A percentile compares a stretch with the other conserved stretches of the same genome.
Conservation (phyloP, 2,888 invertebrate species). For the Eilema sororculum region DNA sequence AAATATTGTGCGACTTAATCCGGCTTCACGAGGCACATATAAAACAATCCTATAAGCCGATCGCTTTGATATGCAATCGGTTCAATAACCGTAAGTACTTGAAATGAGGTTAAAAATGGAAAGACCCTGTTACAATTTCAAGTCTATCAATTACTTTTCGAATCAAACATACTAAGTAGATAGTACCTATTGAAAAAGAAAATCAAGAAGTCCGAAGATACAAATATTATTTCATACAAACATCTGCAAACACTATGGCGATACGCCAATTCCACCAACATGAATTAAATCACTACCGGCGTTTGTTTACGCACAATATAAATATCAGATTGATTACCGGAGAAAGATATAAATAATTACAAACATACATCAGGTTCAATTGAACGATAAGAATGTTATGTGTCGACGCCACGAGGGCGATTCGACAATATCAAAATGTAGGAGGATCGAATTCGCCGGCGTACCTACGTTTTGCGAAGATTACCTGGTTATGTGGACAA, state of each 20-base stretch:
- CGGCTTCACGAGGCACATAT: neutral
- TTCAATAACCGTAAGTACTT: neutral
- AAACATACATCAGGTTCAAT: slow-evolving; percentile 34
- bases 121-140: no score
- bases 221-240: neutral
- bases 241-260: slow-evolving; percentile 38
- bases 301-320: slow-evolving; percentile 49
- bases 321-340: slow-evolving; percentile 39
- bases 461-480: neutral
- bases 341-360: slow-evolving; percentile 41
- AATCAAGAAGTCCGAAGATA: neutral
- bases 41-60: neutral
- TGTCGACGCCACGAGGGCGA: slow-evolving; percentile 8
- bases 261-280: slow-evolving; percentile 49
- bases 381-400: neutral
- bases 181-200: neutral
- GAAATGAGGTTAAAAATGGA: neutral
- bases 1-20: neutral
- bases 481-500: no score
- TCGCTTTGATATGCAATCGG: neutral
- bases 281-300: slow-evolving; percentile 36
- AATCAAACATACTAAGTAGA: neutral
- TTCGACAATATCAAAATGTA: neutral
- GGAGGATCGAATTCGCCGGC: neutral
- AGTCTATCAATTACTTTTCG: no score